These are phyloP conservation scores for Cydia amplana DNA, from an alignment of 1,140 invertebrate genomes.

Conservation along the genomic window DNA sequence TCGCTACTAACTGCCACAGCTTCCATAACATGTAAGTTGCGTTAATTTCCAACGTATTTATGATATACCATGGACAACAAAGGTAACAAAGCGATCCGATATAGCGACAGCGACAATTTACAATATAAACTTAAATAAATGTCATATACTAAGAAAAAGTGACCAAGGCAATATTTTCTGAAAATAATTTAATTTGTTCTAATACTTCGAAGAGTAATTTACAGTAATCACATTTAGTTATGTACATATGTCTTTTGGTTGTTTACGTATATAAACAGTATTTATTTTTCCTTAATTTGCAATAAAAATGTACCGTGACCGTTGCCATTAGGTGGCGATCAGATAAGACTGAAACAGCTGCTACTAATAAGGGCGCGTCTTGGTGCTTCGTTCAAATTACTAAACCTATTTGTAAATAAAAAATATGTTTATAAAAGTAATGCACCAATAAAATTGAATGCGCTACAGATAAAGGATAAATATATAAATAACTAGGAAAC, in stretches of 20 bases:
- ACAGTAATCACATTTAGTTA: no score
- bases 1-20: background rate
- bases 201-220: no score
- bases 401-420: background rate
- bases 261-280: constrained; percentile 8
- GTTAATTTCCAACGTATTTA: background rate
- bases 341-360: constrained; percentile 49
- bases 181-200: no score
- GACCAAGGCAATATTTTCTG: no score
- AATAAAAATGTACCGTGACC: constrained; percentile 48
- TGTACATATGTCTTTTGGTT: no score
- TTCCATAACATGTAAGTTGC: background rate
- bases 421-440: background rate
- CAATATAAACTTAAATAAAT: no score
- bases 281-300: constrained; percentile 40
- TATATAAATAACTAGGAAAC: no score
- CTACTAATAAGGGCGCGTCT: constrained; percentile 47
- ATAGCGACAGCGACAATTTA: no score
- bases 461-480: no score
- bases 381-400: constrained; percentile 40
- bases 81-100: background rate
- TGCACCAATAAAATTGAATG: no score
- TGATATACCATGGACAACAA: background rate
- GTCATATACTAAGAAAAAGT: no score
- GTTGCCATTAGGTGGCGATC: constrained; percentile 48